Evolutionary conservation across 2,797 vertebrate species (phyloP).

Genomic region (Scomberomorus guttatus): DNA sequence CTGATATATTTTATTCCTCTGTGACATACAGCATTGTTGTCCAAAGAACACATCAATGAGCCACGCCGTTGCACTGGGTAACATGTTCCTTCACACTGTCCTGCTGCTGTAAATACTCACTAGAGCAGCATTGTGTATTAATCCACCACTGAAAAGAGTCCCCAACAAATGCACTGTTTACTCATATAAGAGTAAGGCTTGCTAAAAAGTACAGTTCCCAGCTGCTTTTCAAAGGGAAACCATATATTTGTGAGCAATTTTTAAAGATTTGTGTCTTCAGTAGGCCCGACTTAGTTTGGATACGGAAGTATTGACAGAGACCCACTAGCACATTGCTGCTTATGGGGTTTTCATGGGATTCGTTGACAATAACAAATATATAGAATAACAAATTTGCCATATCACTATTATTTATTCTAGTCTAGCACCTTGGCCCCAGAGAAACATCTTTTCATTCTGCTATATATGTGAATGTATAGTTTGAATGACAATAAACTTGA

Average conservation of each 20-base stretch:
- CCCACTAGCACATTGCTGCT: neutral
- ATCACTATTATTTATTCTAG: neutral
- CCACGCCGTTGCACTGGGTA: no score
- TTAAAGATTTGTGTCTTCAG: neutral
- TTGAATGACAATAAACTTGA: no score
- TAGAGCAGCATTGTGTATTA: neutral
- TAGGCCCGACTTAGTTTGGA: neutral
- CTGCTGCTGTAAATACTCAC: neutral
- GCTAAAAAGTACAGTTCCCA: neutral
- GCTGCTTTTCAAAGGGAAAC: neutral
- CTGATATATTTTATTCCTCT: neutral
- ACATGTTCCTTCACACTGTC: neutral
- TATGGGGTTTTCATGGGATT: no score
- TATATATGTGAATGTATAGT: no score
- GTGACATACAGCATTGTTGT: no score
- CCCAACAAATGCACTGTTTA: no score
- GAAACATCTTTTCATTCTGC: no score
- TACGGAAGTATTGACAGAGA: neutral
- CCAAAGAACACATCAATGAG: no score
- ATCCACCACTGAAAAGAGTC: slow-evolving; percentile 9
- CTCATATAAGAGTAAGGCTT: neutral
- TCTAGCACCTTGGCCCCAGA: neutral
- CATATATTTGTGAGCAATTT: neutral
- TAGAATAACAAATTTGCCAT: neutral
- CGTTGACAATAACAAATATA: neutral